phyloP scores from a whole-genome alignment of 1,140 invertebrate genomes.

The Drosophila takahashii region DNA sequence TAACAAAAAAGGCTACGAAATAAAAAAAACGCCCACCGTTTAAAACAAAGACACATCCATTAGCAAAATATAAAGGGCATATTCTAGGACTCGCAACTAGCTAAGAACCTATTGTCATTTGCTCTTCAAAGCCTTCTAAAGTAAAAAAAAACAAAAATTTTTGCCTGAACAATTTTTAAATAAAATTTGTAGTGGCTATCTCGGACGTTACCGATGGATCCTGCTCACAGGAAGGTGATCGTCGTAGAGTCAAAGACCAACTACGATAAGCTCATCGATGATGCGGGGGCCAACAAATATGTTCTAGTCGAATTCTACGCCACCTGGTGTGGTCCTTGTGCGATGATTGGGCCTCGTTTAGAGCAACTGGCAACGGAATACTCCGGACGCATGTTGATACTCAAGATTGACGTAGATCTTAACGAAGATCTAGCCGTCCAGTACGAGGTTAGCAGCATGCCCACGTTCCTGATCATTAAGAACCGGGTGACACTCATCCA shows the following conservation, averaged over 20 bases:
- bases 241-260: constrained; percentile 86
- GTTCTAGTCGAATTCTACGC: constrained; percentile 92
- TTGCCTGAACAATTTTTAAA: not conserved
- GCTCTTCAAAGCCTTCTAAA: not conserved
- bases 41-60: constrained; percentile 17
- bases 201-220: constrained; percentile 38
- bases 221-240: constrained; percentile 49
- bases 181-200: constrained; percentile 12
- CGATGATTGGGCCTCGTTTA: constrained; percentile 93
- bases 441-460: constrained; percentile 94
- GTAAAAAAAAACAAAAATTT: constrained; percentile 9
- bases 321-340: constrained; percentile 96
- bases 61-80: constrained; percentile 13
- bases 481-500: constrained; percentile 89
- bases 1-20: not conserved
- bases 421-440: constrained; percentile 91
- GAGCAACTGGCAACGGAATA: constrained; percentile 88
- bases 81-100: constrained; percentile 15
- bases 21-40: constrained; percentile 11
- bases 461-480: constrained; percentile 97
- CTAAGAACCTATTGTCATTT: constrained; percentile 29
- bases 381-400: constrained; percentile 79
- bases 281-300: constrained; percentile 90
- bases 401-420: constrained; percentile 96
- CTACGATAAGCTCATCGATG: constrained; percentile 88